These are phyloP conservation scores for Drosophila insularis DNA, from an alignment of 1,140 invertebrate genomes.

Conservation along the genomic window DNA sequence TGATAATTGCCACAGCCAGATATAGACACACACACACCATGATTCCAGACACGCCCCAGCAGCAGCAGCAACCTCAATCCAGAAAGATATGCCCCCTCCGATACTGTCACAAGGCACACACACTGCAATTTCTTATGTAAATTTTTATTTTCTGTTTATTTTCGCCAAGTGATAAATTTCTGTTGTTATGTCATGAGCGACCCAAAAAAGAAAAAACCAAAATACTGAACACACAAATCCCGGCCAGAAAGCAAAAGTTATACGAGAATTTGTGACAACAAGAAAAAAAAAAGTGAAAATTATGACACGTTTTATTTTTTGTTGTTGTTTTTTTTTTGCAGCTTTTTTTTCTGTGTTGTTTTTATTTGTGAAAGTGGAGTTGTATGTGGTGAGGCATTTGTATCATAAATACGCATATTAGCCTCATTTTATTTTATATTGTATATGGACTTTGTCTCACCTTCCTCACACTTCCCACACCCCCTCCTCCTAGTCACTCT, in stretches of 20 bases:
- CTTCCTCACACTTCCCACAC: not conserved
- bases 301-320: slow-evolving; percentile 49
- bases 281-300: slow-evolving; percentile 73
- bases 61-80: not conserved
- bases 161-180: slow-evolving; percentile 11
- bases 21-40: not conserved
- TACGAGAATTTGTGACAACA: slow-evolving; percentile 62
- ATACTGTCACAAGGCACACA: slow-evolving; percentile 10
- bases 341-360: not conserved
- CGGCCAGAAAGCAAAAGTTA: slow-evolving; percentile 48
- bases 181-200: slow-evolving; percentile 57
- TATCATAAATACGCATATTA: slow-evolving; percentile 77
- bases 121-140: slow-evolving; percentile 18
- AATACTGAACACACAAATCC: slow-evolving; percentile 14
- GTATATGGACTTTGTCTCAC: slow-evolving; percentile 8
- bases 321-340: not conserved
- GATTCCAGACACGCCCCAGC: not conserved
- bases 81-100: slow-evolving; percentile 2
- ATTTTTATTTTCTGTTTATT: slow-evolving; percentile 15
- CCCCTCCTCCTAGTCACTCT: not conserved
- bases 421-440: slow-evolving; percentile 60
- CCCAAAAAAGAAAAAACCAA: slow-evolving; percentile 19
- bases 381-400: slow-evolving; percentile 33
- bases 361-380: slow-evolving; percentile 41
- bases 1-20: slow-evolving; percentile 14